phyloP scores from a whole-genome alignment of 2,113 vertebrate genomes.

The Oryzias curvinotus region DNA sequence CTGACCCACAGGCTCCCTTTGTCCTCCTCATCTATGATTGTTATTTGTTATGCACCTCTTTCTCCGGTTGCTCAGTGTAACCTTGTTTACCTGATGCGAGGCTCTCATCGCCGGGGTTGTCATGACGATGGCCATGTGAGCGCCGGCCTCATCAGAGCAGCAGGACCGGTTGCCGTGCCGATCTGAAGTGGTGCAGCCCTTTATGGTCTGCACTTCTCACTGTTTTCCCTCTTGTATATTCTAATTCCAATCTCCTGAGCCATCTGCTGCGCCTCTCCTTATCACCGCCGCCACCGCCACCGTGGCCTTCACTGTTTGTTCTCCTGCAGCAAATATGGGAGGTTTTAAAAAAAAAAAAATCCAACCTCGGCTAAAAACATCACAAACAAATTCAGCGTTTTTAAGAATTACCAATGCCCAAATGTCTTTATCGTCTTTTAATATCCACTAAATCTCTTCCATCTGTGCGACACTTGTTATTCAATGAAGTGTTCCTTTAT shows the following conservation, averaged over 20 bases:
- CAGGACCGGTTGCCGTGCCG: slow-evolving; percentile 73
- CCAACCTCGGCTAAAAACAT: no score
- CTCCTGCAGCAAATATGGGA: slow-evolving; percentile 38
- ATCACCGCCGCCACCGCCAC: slow-evolving; percentile 39
- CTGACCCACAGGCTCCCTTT: slow-evolving; percentile 63
- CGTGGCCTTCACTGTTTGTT: slow-evolving; percentile 49
- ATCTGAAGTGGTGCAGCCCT: slow-evolving; percentile 74
- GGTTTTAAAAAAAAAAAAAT: no score
- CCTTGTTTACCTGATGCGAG: slow-evolving; percentile 79
- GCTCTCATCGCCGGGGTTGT: slow-evolving; percentile 70
- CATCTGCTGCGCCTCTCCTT: slow-evolving; percentile 62
- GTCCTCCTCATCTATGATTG: slow-evolving; percentile 53
- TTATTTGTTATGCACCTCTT: slow-evolving; percentile 22
- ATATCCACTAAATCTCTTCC: no score
- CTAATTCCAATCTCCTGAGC: slow-evolving; percentile 63
- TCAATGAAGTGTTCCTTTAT: no score
- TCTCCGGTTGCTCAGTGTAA: slow-evolving; percentile 56
- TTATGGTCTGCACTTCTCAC: slow-evolving; percentile 65
- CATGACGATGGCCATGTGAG: slow-evolving; percentile 66
- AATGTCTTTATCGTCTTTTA: no score
- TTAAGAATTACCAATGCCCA: no score
- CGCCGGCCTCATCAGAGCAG: slow-evolving; percentile 41
- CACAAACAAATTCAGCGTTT: no score
- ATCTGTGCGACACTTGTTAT: no score
- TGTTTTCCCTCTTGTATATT: slow-evolving; percentile 66